Evolutionary conservation across 2,888 invertebrate genomes (phyloP), one percentile per base, ranked within the genome.

Genomic region (Cephus pulcher): DNA sequence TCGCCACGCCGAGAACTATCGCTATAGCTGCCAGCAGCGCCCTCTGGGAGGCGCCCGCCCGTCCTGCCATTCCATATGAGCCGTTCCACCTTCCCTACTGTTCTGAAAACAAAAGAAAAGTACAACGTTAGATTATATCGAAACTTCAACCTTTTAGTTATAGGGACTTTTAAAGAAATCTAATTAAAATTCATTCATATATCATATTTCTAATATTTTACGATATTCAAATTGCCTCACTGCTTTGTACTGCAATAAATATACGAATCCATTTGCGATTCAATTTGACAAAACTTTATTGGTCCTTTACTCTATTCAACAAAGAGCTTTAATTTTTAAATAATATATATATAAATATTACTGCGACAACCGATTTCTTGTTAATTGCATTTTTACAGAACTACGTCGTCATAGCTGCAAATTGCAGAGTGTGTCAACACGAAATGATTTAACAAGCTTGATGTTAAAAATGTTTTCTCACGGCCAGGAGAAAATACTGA

Each of bases 61-160:
- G 93, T 85, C 92, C 92, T 89, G 93, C 93, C 92, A 94, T 93
- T 91, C 91, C 91, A 91, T 90, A 90, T 86, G 91, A 90, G 80
- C 79, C 79, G 56, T 56, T 56, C 56, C 56, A 56, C 56, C 56
- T 56, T 56, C 56, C 23, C 56, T 23, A 56, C 56, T 56, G 23
- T 23, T 56, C 56, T 56, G 56, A 56, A 56, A 56, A 56, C 23
- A 56, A 9, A 1, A 56, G 23, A 56, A 56, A 23, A 56, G 6
- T 56, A 9, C 56, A 56, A 9, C 56, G 56, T 56, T 56, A 56
- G 9, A 2, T 56, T 56, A 56, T 6, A 56, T 23, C 23, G 56
- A 23, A 23, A 56, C 23, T 56, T 1, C 2, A 15, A 0, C 2
- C 9, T 23, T 23, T 23, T 23, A 23, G 9, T 56, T 56, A 23